phyloP scores from a whole-genome alignment of 2,113 vertebrate species.

The Calcarius ornatus region DNA sequence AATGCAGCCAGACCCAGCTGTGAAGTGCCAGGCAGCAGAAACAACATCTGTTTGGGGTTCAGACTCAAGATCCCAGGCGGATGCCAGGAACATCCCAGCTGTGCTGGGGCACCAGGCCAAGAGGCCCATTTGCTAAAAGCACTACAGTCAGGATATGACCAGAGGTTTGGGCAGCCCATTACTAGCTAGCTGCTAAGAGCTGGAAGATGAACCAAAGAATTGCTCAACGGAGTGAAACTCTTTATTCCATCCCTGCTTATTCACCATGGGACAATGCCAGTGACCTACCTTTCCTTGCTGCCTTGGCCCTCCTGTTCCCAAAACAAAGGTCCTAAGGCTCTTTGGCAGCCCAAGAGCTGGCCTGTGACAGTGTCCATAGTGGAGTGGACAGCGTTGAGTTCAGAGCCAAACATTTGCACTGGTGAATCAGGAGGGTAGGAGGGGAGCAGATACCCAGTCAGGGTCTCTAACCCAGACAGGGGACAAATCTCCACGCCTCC shows the following conservation, averaged over 20 bases:
- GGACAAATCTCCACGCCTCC: neutral
- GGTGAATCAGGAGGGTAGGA: neutral
- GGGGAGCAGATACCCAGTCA: neutral
- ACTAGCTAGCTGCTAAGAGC: neutral
- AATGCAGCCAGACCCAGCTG: neutral
- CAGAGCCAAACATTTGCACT: neutral
- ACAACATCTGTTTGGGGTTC: neutral
- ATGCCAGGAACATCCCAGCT: neutral
- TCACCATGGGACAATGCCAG: neutral
- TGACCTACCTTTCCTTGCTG: neutral
- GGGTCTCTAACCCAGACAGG: neutral
- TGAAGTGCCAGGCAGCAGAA: neutral
- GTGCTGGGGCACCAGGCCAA: neutral
- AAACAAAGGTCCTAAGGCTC: neutral
- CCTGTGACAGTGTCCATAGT: fast-evolving
- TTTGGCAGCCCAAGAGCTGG: neutral
- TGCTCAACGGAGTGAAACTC: neutral
- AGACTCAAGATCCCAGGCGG: neutral
- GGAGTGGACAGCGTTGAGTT: fast-evolving
- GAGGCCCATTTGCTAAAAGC: neutral
- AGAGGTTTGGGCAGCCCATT: neutral
- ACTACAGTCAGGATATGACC: neutral
- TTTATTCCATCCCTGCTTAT: neutral
- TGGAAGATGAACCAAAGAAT: neutral
- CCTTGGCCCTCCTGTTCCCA: neutral